These are phyloP conservation scores for Lophius piscatorius DNA, from an alignment of 2,113 vertebrate genomes.

Conservation along the genomic window DNA sequence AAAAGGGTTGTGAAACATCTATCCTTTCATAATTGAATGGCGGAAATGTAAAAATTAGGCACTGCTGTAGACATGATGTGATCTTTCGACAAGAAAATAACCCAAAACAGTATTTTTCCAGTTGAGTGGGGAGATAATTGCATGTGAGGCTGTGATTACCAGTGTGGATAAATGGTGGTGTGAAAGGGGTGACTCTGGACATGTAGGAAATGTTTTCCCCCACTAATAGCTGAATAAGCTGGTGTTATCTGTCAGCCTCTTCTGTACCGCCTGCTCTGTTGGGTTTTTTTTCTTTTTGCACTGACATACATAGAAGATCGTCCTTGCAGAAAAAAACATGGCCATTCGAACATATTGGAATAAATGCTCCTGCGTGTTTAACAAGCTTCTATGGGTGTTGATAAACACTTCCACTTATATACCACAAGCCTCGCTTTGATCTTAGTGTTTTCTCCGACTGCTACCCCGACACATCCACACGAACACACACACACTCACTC, in stretches of 20 bases:
- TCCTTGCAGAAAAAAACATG: neutral
- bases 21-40: neutral
- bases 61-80: neutral
- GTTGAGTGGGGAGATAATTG: constrained; percentile 44
- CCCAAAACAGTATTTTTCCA: neutral
- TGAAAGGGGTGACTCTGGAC: constrained; percentile 58
- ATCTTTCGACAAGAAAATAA: neutral
- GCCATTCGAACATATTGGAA: constrained; percentile 4
- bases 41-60: neutral
- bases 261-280: constrained; percentile 6
- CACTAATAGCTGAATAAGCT: constrained; percentile 55
- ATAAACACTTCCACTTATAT: constrained; percentile 33
- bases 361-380: neutral
- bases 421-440: constrained; percentile 33
- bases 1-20: too few relatives aligned
- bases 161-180: constrained; percentile 58
- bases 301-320: neutral
- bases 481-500: neutral
- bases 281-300: too few relatives aligned
- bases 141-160: constrained; percentile 48
- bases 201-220: constrained; percentile 43
- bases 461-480: constrained; percentile 17
- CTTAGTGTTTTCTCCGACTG: neutral
- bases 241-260: constrained; percentile 53
- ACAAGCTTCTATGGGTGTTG: constrained; percentile 11